phyloP scores from a whole-genome alignment of 2,113 vertebrate species.

The Zeus faber region DNA sequence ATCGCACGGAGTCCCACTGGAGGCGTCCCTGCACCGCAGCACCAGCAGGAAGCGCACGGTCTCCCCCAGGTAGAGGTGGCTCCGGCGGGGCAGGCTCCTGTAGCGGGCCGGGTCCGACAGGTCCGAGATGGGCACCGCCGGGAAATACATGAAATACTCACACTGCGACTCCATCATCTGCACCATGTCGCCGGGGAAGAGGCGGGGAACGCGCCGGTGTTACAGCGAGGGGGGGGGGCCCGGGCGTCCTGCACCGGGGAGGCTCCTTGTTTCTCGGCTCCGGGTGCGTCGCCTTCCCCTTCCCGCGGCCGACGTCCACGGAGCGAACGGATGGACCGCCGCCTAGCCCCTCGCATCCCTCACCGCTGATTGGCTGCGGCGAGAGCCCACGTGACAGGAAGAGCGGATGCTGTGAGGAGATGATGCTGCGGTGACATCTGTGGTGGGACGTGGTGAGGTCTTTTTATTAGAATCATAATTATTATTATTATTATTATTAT shows the following conservation, averaged over 20 bases:
- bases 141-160: slow-evolving; percentile 83
- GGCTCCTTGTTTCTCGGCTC: no score
- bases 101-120: slow-evolving; percentile 76
- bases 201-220: no score
- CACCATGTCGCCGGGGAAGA: slow-evolving; percentile 52
- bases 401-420: background rate
- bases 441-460: no score
- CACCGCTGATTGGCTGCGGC: background rate
- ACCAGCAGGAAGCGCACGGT: slow-evolving; percentile 79
- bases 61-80: slow-evolving; percentile 79
- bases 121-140: slow-evolving; percentile 74
- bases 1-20: slow-evolving; percentile 12
- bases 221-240: no score
- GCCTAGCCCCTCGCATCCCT: background rate
- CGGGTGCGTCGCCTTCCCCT: no score
- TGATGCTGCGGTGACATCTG: background rate
- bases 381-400: background rate
- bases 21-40: slow-evolving; percentile 65
- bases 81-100: slow-evolving; percentile 75
- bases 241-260: no score
- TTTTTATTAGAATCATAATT: no score
- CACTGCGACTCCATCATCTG: slow-evolving; percentile 81
- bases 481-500: no score
- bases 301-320: no score
- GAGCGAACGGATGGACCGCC: background rate